Percentiles rank a stretch among this genome's conserved stretches.
Evolutionary conservation across 2,797 vertebrate genomes (phyloP).

Genomic region (Apogon talboti): DNA sequence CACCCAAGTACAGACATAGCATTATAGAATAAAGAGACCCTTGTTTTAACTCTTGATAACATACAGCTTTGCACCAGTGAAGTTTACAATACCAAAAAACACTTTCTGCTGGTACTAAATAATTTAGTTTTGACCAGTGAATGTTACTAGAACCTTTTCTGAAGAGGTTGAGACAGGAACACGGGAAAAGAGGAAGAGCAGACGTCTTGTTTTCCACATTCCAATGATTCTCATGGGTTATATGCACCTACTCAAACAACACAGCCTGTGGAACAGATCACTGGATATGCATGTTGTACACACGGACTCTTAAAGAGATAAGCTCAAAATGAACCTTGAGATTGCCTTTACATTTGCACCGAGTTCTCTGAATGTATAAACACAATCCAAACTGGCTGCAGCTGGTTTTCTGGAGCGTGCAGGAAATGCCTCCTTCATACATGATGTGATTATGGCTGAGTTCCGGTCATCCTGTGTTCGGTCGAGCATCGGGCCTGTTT

Average conservation of each 20-base stretch:
- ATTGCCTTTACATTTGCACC: neutral
- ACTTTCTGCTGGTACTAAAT: neutral
- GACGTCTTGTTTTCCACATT: slow-evolving; percentile 64
- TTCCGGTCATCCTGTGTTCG: slow-evolving; percentile 13
- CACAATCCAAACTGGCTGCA: slow-evolving; percentile 4
- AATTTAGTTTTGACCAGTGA: slow-evolving; percentile 7
- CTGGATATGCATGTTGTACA: neutral
- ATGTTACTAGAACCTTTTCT: neutral
- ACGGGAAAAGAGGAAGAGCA: slow-evolving; percentile 19
- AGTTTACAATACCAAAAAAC: neutral
- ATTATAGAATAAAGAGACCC: slow-evolving; percentile 2
- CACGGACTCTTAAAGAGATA: neutral
- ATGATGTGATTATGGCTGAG: slow-evolving; percentile 22
- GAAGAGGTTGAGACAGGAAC: neutral
- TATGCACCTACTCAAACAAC: slow-evolving; percentile 30
- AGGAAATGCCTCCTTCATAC: slow-evolving; percentile 26
- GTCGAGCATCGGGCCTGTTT: slow-evolving; percentile 16
- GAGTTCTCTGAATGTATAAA: neutral
- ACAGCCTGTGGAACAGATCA: slow-evolving; percentile 39
- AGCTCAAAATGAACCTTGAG: neutral
- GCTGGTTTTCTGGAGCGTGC: slow-evolving; percentile 6
- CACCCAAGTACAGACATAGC: neutral
- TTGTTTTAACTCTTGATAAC: neutral
- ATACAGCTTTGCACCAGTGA: neutral
- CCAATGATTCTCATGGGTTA: slow-evolving; percentile 51